phyloP scores from a whole-genome alignment of 2,797 vertebrate species.

The Alca torda region DNA sequence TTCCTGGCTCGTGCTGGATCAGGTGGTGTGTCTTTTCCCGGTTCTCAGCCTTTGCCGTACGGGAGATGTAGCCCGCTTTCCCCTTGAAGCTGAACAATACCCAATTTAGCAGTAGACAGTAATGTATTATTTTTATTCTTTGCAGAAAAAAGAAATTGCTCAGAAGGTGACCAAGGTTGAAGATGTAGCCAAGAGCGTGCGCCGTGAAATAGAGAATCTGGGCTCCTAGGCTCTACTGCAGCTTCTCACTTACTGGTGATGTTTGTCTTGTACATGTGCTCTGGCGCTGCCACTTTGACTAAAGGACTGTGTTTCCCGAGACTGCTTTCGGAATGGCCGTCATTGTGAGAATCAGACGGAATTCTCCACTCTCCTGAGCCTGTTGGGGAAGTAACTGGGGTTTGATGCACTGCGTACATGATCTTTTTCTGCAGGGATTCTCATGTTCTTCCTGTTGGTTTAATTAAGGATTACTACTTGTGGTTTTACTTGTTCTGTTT shows the following conservation, averaged over 20 bases:
- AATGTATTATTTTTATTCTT: neutral
- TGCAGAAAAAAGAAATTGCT: constrained; percentile 36
- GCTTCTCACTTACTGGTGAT: rapidly evolving
- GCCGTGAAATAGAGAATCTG: neutral
- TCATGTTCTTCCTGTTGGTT: neutral
- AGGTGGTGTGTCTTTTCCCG: neutral
- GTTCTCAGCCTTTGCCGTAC: neutral
- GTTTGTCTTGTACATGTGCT: too few relatives aligned
- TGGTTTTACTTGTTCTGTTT: neutral
- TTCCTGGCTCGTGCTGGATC: neutral
- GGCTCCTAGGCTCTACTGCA: neutral
- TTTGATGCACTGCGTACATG: neutral
- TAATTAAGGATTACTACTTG: neutral
- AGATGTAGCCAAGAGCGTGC: neutral
- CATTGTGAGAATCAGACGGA: neutral
- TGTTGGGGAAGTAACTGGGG: neutral
- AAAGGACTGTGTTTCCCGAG: neutral
- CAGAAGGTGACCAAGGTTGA: neutral
- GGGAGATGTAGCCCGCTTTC: rapidly evolving
- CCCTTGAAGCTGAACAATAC: rapidly evolving
- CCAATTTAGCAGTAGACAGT: neutral
- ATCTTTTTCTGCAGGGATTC: neutral
- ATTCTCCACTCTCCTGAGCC: neutral
- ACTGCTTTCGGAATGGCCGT: neutral
- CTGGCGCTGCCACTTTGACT: neutral